Evolutionary conservation across 2,888 invertebrate genomes (phyloP).

Genomic region (Oligia latruncula): DNA sequence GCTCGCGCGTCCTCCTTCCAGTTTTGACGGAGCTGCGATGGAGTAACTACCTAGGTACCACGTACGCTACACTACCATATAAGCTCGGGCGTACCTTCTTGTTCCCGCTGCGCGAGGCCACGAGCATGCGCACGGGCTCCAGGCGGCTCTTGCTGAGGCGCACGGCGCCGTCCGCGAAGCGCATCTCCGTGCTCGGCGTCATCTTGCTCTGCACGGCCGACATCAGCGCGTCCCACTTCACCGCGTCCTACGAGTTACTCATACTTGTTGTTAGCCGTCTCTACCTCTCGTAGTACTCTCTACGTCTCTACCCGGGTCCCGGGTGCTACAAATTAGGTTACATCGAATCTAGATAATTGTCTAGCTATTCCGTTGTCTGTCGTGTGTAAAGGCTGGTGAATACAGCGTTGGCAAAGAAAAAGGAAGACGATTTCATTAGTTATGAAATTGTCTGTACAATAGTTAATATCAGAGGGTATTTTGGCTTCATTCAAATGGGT

Average conservation of each 20-base stretch:
- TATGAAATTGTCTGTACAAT: background rate
- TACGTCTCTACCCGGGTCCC: background rate
- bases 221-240: constrained; percentile 94
- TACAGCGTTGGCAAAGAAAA: background rate
- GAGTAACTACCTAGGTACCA: no score
- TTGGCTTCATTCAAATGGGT: background rate
- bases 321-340: background rate
- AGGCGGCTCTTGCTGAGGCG: constrained; percentile 91
- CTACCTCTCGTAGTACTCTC: background rate
- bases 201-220: constrained; percentile 92
- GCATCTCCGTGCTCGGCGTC: constrained; percentile 93
- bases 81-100: constrained; percentile 92
- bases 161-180: constrained; percentile 86
- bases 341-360: background rate
- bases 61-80: no score
- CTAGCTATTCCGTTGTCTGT: background rate
- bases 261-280: background rate
- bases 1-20: background rate
- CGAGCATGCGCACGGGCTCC: constrained; percentile 94
- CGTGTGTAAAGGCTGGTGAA: background rate
- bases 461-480: background rate
- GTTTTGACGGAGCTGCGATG: background rate
- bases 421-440: background rate
- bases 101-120: constrained; percentile 95
- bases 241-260: constrained; percentile 76